These are phyloP conservation scores for Telenomus remus DNA, from an alignment of 1,140 invertebrate genomes.

Conservation along the genomic window DNA sequence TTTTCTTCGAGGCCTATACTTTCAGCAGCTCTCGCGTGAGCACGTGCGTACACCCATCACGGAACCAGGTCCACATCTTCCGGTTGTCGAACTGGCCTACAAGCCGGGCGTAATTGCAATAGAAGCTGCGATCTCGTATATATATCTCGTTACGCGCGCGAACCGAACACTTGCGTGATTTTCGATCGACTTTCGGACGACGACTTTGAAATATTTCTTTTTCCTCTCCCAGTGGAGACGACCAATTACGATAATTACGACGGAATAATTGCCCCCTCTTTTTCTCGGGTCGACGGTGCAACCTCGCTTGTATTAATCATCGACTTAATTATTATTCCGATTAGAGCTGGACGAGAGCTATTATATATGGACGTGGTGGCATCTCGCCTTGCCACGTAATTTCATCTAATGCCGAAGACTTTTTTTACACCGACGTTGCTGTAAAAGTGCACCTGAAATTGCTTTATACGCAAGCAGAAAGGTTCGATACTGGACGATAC, in stretches of 20 bases:
- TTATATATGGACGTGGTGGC: conserved; percentile 40
- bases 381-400: conserved; percentile 7
- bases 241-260: conserved; percentile 70
- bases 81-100: conserved; percentile 36
- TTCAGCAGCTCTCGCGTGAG: conserved; percentile 11
- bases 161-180: conserved; percentile 51
- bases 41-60: conserved; percentile 26
- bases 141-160: conserved; percentile 48
- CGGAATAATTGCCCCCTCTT: conserved; percentile 61
- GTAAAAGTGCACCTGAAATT: too few species aligned
- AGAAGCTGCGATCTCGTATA: not conserved
- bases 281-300: conserved; percentile 33
- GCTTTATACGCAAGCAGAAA: too few species aligned
- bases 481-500: too few species aligned
- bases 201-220: too few species aligned
- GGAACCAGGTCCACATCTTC: conserved; percentile 34
- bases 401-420: conserved; percentile 17
- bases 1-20: conserved; percentile 1
- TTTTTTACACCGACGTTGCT: not conserved
- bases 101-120: conserved; percentile 31
- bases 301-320: conserved; percentile 63
- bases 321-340: conserved; percentile 65
- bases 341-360: conserved; percentile 35
- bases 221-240: too few species aligned
- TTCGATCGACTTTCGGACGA: conserved; percentile 65